phyloP scores from a whole-genome alignment of 1,140 invertebrate species.

The Rhyacophila brunnea region DNA sequence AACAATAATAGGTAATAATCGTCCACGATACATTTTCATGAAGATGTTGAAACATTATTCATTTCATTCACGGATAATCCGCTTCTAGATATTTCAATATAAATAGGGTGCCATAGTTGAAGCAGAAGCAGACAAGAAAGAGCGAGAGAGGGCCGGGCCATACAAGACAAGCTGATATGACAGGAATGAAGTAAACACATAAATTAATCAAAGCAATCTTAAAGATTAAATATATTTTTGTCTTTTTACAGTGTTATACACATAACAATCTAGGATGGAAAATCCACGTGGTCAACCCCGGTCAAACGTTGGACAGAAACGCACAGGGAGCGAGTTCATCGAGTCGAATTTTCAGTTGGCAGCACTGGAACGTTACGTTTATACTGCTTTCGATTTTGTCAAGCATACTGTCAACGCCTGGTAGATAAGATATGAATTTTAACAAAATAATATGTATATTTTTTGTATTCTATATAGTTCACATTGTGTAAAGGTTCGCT shows the following conservation, averaged over 20 bases:
- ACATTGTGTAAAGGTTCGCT: slow-evolving; percentile 9
- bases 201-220: no score
- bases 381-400: neutral
- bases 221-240: no score
- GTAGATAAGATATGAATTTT: slow-evolving; percentile 28
- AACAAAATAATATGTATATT: slow-evolving; percentile 5
- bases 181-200: no score
- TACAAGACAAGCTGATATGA: no score
- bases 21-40: no score
- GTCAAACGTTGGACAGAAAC: slow-evolving; percentile 38
- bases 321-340: slow-evolving; percentile 7
- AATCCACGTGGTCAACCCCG: slow-evolving; percentile 81
- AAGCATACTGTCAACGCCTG: slow-evolving; percentile 9
- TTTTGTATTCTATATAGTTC: slow-evolving; percentile 21
- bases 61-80: no score
- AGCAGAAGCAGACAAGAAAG: no score
- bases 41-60: no score
- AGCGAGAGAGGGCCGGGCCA: no score
- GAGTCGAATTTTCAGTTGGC: neutral
- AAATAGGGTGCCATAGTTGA: no score
- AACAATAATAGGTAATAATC: no score
- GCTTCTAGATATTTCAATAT: no score
- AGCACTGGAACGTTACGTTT: slow-evolving; percentile 3
- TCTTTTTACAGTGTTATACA: slow-evolving; percentile 77
- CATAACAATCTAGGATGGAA: slow-evolving; percentile 93